Evolutionary conservation across 2,888 invertebrate genomes (phyloP), one percentile per base, ranked within the genome.

Genomic region (Ypsolopha sequella): DNA sequence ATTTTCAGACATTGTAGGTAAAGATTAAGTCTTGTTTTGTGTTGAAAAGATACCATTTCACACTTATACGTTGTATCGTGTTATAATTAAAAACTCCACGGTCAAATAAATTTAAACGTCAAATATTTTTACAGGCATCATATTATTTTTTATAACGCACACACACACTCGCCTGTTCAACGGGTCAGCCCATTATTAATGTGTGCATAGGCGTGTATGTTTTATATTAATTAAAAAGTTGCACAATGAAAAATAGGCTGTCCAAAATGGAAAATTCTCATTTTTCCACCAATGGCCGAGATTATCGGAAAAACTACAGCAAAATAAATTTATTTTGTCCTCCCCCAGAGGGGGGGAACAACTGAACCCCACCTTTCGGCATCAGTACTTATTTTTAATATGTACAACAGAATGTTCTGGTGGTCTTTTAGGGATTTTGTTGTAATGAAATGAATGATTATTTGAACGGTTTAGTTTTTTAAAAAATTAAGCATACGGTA

Each of bases 221-320:
- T 41, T 48, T 41, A 43, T 50, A 62, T 39, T 6, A 39, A 39
- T 39, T 39, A 36, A 11, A 36, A 24, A 10, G n/a, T 73, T 70
- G 64, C 57, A 63, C 55, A 58, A 55, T 60, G 60, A 65, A 59
- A 71, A 65, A 67, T 65, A 62, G 62, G 62, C 63, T 65, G 59
- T 63, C 64, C 67, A 65, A 76, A 78, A 77, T 73, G 79, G 77
- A 76, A 78, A 81, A 76, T 76, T 76, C 73, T 72, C 74, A 81
- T 85, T 85, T 85, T 82, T 85, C 80, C 76, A 78, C 85, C 85
- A 85, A 85, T 85, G 68, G 80, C 60, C 65, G 73, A 66, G 73
- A 85, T 84, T 84, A 85, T 82, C 71, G 82, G 76, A 85, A 84
- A 85, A 84, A 85, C 84, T 85, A 82, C 73, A 61, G 67, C 76